A percentile compares a stretch with the other conserved stretches of the same genome.
Conservation (phyloP, 2,113 vertebrate species). For the Damaliscus lunatus region DNA sequence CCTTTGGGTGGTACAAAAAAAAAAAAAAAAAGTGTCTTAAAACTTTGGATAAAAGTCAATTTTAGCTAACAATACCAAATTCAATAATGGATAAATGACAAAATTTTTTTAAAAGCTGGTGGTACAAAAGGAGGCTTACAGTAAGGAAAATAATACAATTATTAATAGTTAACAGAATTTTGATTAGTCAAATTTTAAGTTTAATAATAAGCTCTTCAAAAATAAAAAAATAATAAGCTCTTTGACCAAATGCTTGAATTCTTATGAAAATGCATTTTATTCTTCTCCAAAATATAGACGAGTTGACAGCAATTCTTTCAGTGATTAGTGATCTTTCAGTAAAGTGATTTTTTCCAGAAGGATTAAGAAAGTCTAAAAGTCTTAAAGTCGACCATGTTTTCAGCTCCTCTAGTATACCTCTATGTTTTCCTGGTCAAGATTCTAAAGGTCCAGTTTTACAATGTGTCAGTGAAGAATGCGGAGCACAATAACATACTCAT, state of each 20-base stretch:
- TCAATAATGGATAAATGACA: not conserved
- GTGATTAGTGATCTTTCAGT: not conserved
- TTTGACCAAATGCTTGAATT: not conserved
- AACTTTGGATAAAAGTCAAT: not conserved
- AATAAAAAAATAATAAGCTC: not conserved
- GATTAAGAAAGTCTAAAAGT: not conserved
- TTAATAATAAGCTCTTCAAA: not conserved
- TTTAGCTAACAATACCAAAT: not conserved
- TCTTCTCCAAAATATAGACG: not conserved
- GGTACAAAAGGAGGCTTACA: not conserved
- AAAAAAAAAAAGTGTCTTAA: not conserved
- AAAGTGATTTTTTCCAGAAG: not conserved
- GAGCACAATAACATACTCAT: not conserved
- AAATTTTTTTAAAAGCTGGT: not conserved
- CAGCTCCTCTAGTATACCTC: not conserved
- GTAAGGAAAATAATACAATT: not conserved
- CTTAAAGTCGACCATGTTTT: not conserved
- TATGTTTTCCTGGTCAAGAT: not conserved
- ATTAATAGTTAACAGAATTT: not conserved
- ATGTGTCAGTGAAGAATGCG: not conserved
- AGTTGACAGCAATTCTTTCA: not conserved
- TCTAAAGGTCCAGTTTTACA: not conserved
- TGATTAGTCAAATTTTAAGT: not conserved
- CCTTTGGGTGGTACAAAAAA: not conserved
- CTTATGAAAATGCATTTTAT: not conserved